Conservation (phyloP, 2,113 vertebrate species). For the Microcebus ravelobensis region DNA sequence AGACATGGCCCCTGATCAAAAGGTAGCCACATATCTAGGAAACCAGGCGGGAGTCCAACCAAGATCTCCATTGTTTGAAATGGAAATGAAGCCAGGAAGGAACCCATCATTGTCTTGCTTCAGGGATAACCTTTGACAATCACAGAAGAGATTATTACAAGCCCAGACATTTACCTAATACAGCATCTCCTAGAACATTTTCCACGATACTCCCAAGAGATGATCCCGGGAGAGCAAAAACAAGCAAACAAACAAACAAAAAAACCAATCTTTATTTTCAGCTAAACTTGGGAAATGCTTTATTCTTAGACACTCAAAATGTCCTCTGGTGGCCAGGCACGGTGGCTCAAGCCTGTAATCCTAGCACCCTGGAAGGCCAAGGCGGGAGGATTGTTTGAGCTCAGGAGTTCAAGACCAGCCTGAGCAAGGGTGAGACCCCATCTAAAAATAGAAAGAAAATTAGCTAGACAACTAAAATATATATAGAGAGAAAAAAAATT, state of each 20-base stretch:
- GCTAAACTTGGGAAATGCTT: conserved; percentile 1
- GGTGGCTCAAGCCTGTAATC: no score
- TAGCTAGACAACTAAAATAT: no score
- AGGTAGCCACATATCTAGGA: neutral
- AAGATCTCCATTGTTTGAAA: neutral
- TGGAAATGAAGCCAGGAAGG: no score
- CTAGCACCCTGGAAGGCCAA: no score
- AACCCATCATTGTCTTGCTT: neutral
- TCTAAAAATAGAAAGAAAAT: no score
- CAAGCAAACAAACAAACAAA: neutral
- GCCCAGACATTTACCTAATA: neutral
- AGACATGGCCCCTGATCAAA: neutral
- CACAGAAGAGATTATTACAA: neutral
- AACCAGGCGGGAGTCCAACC: neutral
- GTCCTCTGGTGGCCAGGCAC: neutral
- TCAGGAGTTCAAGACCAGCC: no score
- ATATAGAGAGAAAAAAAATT: no score
- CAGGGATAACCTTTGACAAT: neutral
- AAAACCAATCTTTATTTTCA: neutral
- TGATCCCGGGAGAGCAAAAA: neutral
- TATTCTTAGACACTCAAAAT: conserved; percentile 9
- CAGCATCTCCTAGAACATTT: neutral
- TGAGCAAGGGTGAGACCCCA: no score
- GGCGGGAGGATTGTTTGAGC: no score
- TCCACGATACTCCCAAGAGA: neutral